phyloP scores from a whole-genome alignment of 2,888 invertebrate species.

The Osedax fenrisi region DNA sequence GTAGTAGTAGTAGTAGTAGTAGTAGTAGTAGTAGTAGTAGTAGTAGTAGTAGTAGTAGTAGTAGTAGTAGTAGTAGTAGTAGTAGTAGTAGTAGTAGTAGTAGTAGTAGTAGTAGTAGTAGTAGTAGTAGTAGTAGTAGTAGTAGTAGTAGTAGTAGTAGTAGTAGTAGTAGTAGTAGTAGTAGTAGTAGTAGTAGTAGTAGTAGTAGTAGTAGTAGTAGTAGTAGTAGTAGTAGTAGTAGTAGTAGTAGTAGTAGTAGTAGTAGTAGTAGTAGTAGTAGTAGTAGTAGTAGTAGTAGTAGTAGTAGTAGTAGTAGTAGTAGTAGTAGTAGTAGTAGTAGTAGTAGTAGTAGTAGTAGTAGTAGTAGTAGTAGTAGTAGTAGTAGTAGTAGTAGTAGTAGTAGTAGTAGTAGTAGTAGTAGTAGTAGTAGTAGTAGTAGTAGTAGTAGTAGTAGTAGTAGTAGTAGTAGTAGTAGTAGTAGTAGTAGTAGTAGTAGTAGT shows the following conservation, averaged over 20 bases:
- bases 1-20: not conserved
- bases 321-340: not conserved
- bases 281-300: not conserved
- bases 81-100: not conserved
- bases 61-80: not conserved
- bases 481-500: not conserved
- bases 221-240: not conserved
- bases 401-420: not conserved
- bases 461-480: not conserved
- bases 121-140: conserved; percentile 3
- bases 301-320: not conserved
- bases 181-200: not conserved
- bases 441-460: not conserved
- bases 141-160: conserved; percentile 4
- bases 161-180: not conserved
- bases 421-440: not conserved
- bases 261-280: not conserved
- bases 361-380: not conserved
- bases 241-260: not conserved
- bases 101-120: not conserved
- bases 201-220: not conserved
- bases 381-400: not conserved
- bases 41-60: not conserved
- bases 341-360: not conserved
- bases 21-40: not conserved